A percentile compares a stretch with the other conserved stretches of the same genome.
Conservation (phyloP, 2,113 vertebrate genomes). For the Micronycteris hirsuta region DNA sequence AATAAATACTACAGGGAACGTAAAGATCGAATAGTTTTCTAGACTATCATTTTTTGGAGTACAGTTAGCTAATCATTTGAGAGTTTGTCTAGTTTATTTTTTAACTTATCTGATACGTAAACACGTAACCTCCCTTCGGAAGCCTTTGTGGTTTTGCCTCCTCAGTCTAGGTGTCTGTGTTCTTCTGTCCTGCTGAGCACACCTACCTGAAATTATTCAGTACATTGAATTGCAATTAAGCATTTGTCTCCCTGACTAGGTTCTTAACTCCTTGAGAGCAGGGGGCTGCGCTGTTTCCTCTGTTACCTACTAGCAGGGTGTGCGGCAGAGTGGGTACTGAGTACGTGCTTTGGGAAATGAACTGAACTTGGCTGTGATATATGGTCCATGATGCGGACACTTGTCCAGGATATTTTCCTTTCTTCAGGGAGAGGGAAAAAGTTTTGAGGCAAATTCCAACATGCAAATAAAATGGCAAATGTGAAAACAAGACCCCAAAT, state of each 20-base stretch:
- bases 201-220: background rate
- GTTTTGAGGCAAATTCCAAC: background rate
- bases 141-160: background rate
- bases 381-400: background rate
- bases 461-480: background rate
- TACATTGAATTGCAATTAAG: background rate
- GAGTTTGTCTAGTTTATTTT: background rate
- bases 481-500: background rate
- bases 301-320: background rate
- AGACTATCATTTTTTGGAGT: background rate
- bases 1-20: background rate
- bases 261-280: background rate
- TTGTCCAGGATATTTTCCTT: background rate
- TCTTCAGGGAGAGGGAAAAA: background rate
- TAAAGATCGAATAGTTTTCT: background rate
- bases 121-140: background rate
- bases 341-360: background rate
- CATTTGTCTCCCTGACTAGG: background rate
- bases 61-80: background rate
- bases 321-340: background rate
- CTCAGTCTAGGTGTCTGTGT: background rate
- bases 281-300: accelerated
- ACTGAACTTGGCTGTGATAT: background rate
- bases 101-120: background rate
- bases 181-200: background rate